phyloP scores from a whole-genome alignment of 2,113 vertebrate species.

The Anolis carolinensis region DNA sequence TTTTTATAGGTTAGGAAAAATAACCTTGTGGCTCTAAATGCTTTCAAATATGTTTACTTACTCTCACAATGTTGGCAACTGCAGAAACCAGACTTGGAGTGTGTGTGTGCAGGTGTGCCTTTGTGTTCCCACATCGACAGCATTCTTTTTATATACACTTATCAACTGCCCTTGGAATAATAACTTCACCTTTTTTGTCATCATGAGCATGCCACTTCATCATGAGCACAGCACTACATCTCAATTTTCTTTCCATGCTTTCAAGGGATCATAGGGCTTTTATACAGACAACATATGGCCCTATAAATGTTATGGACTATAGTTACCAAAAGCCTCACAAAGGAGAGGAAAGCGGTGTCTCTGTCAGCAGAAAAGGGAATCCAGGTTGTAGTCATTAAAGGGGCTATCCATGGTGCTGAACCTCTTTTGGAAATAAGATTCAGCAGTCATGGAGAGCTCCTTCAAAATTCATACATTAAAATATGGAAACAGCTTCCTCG shows the following conservation, averaged over 20 bases:
- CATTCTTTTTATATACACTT: background rate
- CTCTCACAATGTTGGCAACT: background rate
- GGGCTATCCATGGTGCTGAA: too few relatives aligned
- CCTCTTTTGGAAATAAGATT: too few relatives aligned
- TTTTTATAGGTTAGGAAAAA: background rate
- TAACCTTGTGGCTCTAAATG: background rate
- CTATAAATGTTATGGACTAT: too few relatives aligned
- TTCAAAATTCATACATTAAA: too few relatives aligned
- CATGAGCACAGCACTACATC: background rate
- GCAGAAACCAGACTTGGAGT: background rate
- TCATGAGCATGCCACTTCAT: background rate
- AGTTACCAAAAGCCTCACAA: too few relatives aligned
- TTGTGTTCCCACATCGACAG: too few relatives aligned
- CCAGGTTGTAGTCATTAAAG: too few relatives aligned
- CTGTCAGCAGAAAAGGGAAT: too few relatives aligned
- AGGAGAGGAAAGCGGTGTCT: too few relatives aligned
- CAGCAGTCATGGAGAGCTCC: too few relatives aligned
- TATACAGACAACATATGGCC: background rate
- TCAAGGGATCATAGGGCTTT: background rate
- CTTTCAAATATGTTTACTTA: background rate
- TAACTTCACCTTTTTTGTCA: background rate
- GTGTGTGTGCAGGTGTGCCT: too few relatives aligned
- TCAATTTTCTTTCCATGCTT: background rate
- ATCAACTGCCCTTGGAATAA: background rate
- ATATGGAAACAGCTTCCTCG: too few relatives aligned